These are phyloP conservation scores for Drosophila flavopinicola DNA, from an alignment of 2,888 invertebrate genomes.

Conservation along the genomic window DNA sequence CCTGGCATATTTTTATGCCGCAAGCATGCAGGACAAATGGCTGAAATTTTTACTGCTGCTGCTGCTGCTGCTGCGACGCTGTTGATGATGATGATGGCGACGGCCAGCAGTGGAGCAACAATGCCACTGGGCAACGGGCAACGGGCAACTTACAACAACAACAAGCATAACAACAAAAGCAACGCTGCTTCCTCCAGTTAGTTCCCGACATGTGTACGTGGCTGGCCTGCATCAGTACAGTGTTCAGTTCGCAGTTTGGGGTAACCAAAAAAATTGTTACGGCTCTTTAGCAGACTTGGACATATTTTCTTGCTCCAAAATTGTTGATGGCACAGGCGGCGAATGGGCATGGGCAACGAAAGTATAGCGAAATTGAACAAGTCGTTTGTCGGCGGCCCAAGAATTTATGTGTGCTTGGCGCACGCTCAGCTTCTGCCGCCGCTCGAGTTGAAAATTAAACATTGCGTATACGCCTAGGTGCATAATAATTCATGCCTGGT, in stretches of 20 bases:
- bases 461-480: slow-evolving; percentile 81
- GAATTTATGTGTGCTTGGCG: slow-evolving; percentile 73
- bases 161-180: slow-evolving; percentile 4
- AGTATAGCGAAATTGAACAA: slow-evolving; percentile 76
- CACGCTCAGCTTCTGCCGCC: slow-evolving; percentile 24
- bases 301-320: slow-evolving; percentile 52
- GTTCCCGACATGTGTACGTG: slow-evolving; percentile 77
- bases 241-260: slow-evolving; percentile 20
- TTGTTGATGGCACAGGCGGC: slow-evolving; percentile 11
- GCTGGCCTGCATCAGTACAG: slow-evolving; percentile 65
- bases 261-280: slow-evolving; percentile 32
- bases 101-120: slow-evolving; percentile 36
- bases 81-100: slow-evolving; percentile 65
- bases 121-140: slow-evolving; percentile 47
- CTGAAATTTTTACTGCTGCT: slow-evolving; percentile 75
- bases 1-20: slow-evolving; percentile 82
- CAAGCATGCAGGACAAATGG: slow-evolving; percentile 81
- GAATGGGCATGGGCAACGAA: slow-evolving; percentile 22
- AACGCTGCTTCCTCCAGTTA: slow-evolving; percentile 64
- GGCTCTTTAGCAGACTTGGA: slow-evolving; percentile 47
- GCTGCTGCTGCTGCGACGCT: slow-evolving; percentile 41
- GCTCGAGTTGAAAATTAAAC: slow-evolving; percentile 79
- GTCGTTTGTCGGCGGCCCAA: slow-evolving; percentile 73
- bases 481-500: slow-evolving; percentile 76
- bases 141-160: slow-evolving; percentile 18